Base-by-base conservation (phyloP, 1,140 invertebrate genomes). In the Drosophila albomicans region DNA sequence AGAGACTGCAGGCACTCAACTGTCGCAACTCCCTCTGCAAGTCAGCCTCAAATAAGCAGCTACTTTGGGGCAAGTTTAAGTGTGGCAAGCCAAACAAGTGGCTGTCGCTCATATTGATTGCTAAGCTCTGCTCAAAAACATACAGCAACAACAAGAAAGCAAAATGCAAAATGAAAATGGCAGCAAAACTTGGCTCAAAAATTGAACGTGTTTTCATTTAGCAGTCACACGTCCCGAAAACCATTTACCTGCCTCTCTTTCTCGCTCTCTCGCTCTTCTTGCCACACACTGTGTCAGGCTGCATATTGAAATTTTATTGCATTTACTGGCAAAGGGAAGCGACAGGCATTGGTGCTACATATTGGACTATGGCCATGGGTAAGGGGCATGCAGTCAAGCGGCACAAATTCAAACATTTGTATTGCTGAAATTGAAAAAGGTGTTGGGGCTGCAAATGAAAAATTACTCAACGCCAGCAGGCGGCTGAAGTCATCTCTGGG, bases 401-500 rank as follows among this genome's bases (percentile, higher is more conserved):
- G 85, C 85, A 84, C 85, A 88, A 88, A 88, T 89, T 88, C 84
- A 88, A 88, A 88, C 85, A 88, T 88, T 88, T 88, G 84, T 88
- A 81, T 88, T 84, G 80, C 84, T 88, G 80, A 88, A 88, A 88
- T 88, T 88, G 84, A 81, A 88, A 87, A 88, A 89, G 85, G 84
- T 88, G 85, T 89, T 77, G 85, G 57, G 70, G 79, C 59, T 78
- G 81, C 82, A 87, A 88, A 88, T 88, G 84, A 88, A 88, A 88
- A 88, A 88, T 88, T 88, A 88, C 76, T 59, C 84, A 49, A 46
- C 66, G 6, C 16, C 15, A 5, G 30, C 0, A 38, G n/a, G 30
- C 41, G 41, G 41, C 41, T 4, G n/a, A n/a, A 43, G n/a, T 43
- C 41, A 13, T 43, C 41, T 10, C 7, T 38, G 1, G 48, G 48